These are phyloP conservation scores for Tipula unca DNA, from an alignment of 2,888 invertebrate genomes.

Conservation along the genomic window DNA sequence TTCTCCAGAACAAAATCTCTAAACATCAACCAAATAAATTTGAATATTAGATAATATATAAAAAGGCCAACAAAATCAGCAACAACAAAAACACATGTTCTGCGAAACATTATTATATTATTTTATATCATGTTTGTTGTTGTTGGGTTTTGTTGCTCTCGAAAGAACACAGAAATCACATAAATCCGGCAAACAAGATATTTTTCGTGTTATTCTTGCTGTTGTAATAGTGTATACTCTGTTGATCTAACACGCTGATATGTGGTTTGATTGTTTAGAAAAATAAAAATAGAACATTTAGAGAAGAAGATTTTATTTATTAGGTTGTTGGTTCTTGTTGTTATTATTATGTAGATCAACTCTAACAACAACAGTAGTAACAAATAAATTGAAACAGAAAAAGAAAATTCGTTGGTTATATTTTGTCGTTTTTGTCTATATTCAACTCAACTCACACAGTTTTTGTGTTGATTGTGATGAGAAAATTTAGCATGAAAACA, in stretches of 20 bases:
- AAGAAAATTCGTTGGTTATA: neutral
- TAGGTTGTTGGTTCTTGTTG: neutral
- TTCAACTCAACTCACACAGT: neutral
- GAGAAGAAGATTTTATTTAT: slow-evolving; percentile 8
- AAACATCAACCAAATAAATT: neutral
- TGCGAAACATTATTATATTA: neutral
- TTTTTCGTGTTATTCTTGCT: neutral
- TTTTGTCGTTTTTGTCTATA: neutral
- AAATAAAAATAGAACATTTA: neutral
- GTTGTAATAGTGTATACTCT: neutral
- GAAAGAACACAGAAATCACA: slow-evolving; percentile 4
- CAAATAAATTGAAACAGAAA: neutral
- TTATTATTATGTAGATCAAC: slow-evolving; percentile 8
- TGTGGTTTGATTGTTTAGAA: slow-evolving; percentile 18
- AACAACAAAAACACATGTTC: slow-evolving; percentile 3
- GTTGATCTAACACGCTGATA: slow-evolving; percentile 19
- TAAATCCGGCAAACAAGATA: slow-evolving; percentile 14
- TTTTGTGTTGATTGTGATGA: neutral
- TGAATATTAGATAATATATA: neutral
- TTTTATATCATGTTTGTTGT: neutral
- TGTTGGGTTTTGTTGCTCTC: neutral
- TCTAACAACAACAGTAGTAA: neutral
- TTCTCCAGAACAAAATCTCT: neutral
- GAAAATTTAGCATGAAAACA: neutral
- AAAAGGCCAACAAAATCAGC: neutral